These are phyloP conservation scores for Anthoscopus minutus DNA, from an alignment of 2,113 vertebrate genomes.

Conservation along the genomic window DNA sequence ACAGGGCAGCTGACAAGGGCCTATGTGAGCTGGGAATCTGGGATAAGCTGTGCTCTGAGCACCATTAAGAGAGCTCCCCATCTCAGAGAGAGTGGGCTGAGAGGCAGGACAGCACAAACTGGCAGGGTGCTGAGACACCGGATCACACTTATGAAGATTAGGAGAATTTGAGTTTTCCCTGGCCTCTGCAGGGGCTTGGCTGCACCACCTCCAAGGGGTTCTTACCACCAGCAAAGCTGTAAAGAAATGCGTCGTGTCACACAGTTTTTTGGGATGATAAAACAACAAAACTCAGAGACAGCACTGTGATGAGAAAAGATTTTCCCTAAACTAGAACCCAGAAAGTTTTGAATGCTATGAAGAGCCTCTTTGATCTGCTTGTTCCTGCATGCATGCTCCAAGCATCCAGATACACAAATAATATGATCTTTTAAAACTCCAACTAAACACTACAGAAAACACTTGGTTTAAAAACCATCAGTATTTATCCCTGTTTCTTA, in stretches of 20 bases:
- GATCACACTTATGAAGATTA: neutral
- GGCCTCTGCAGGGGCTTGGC: neutral
- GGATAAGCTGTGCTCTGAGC: neutral
- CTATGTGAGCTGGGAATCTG: rapidly evolving
- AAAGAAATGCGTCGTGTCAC: neutral
- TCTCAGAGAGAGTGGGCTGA: neutral
- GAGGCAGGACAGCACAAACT: no score
- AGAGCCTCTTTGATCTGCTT: neutral
- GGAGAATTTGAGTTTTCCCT: neutral
- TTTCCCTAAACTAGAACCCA: neutral
- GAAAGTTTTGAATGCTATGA: neutral
- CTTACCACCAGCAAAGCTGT: neutral
- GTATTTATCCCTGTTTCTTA: neutral
- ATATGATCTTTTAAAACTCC: neutral
- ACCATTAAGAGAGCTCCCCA: neutral
- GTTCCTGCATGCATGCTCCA: neutral
- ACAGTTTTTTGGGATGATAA: neutral
- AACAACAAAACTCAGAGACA: neutral
- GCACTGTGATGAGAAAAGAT: neutral
- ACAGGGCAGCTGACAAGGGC: neutral
- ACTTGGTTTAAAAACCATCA: neutral
- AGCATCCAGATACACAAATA: neutral
- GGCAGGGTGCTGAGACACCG: neutral
- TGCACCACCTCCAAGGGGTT: neutral
- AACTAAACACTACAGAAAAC: neutral